Conservation (phyloP, 2,888 invertebrate genomes). For the Trichogramma dendrolimi region DNA sequence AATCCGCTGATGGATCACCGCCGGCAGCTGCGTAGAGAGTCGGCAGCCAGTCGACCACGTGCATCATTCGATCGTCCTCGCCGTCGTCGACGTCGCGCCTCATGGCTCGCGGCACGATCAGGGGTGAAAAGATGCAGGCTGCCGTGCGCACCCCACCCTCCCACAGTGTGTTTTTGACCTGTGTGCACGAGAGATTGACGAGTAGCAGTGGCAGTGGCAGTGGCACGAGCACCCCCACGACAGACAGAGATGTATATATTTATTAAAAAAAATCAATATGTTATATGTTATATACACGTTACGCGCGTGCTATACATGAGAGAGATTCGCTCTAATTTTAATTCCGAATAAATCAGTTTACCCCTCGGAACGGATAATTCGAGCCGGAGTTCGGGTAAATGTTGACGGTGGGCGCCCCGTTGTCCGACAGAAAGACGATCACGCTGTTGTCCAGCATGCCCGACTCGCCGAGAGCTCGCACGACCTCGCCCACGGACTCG, state of each 20-base stretch:
- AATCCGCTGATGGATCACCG: constrained; percentile 37
- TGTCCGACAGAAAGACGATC: constrained; percentile 61
- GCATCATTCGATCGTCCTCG: constrained; percentile 59
- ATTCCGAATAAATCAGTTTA: constrained; percentile 57
- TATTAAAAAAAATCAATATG: background rate
- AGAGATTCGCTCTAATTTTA: constrained; percentile 57
- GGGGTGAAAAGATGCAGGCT: constrained; percentile 72
- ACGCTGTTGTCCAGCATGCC: constrained; percentile 59
- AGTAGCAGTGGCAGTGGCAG: background rate
- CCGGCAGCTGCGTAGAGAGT: constrained; percentile 58
- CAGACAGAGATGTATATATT: no score
- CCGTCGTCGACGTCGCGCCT: no score
- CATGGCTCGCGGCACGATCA: constrained; percentile 53
- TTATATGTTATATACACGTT: background rate
- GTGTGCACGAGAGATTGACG: constrained; percentile 36
- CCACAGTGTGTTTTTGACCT: constrained; percentile 76
- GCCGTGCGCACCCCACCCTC: constrained; percentile 80
- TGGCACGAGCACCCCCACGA: background rate
- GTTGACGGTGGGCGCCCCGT: constrained; percentile 57
- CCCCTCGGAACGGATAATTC: constrained; percentile 61
- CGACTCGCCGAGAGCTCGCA: constrained; percentile 52
- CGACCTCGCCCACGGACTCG: constrained; percentile 58
- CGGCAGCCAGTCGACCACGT: constrained; percentile 80
- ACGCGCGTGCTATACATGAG: background rate
- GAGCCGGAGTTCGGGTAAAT: constrained; percentile 56